phyloP scores from a whole-genome alignment of 1,140 invertebrate genomes.

The Hirudo medicinalis region DNA sequence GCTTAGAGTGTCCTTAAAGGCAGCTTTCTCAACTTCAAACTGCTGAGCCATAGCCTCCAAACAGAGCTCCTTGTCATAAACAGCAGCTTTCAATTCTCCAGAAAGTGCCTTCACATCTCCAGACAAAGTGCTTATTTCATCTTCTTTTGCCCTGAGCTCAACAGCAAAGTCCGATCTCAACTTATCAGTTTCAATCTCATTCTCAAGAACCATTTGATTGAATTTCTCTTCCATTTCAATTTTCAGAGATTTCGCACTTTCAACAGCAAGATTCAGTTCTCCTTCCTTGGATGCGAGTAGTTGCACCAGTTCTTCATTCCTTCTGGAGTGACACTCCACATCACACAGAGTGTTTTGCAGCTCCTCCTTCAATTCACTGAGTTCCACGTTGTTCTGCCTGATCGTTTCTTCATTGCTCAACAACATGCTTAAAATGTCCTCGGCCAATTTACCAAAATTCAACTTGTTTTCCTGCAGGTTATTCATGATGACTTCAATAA shows the following conservation, averaged over 20 bases:
- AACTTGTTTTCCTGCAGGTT: too few relatives aligned
- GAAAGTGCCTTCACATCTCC: too few relatives aligned
- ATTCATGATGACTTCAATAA: too few relatives aligned
- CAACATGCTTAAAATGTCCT: too few relatives aligned
- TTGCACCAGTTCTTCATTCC: background rate
- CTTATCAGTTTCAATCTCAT: background rate
- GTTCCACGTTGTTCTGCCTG: background rate
- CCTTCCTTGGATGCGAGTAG: background rate
- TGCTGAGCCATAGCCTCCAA: too few relatives aligned
- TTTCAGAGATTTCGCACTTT: background rate
- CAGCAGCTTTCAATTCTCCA: too few relatives aligned
- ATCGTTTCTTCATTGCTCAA: too few relatives aligned
- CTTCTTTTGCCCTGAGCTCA: background rate
- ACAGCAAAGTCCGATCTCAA: background rate
- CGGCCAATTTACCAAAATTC: too few relatives aligned
- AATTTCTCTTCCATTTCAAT: background rate
- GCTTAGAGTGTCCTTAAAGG: too few relatives aligned
- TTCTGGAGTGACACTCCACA: background rate
- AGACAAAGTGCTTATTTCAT: background rate
- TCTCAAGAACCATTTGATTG: background rate
- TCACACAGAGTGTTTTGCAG: background rate
- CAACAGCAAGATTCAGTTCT: background rate
- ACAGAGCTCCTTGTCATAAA: too few relatives aligned
- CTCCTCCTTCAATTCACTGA: background rate
- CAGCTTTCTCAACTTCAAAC: too few relatives aligned